These are phyloP conservation scores for Eonycteris spelaea DNA, from an alignment of 2,113 vertebrate species.

Conservation along the genomic window DNA sequence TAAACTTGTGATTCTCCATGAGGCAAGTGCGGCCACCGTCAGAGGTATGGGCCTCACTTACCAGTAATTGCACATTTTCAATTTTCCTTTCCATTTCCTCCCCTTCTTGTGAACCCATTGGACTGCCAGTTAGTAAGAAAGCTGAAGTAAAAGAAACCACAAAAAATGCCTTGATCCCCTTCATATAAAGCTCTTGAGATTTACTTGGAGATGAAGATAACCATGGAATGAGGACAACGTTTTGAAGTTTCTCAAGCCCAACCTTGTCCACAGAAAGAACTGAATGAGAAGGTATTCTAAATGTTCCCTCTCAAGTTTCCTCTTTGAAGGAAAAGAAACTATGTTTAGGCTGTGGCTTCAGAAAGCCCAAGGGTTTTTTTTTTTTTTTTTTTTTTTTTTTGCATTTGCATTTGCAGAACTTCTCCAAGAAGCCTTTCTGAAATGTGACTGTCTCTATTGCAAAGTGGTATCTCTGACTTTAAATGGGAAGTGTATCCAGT, in stretches of 20 bases:
- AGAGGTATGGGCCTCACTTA: background rate
- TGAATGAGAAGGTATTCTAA: slow-evolving; percentile 45
- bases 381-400: too few relatives aligned
- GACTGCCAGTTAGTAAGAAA: background rate
- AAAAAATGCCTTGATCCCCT: background rate
- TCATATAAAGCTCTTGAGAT: slow-evolving; percentile 8
- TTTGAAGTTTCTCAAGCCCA: slow-evolving; percentile 43
- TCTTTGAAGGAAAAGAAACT: slow-evolving; percentile 48
- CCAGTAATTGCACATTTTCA: background rate
- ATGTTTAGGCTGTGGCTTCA: background rate
- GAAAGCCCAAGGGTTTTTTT: slow-evolving; percentile 51
- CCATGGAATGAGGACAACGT: background rate
- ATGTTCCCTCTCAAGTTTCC: slow-evolving; percentile 54
- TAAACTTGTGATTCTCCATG: background rate
- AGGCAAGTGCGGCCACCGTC: background rate
- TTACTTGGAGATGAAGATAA: slow-evolving; percentile 44
- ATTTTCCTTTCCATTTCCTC: background rate
- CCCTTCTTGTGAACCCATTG: background rate
- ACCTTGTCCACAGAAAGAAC: slow-evolving; percentile 25
- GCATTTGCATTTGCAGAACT: slow-evolving; percentile 36
- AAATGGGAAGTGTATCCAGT: slow-evolving; percentile 8
- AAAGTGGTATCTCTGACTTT: slow-evolving; percentile 18
- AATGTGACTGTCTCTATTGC: background rate
- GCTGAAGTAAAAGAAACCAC: slow-evolving; percentile 44
- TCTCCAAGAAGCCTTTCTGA: slow-evolving; percentile 14